Percentiles rank a stretch among this genome's conserved stretches.
phyloP scores from a whole-genome alignment of 2,797 vertebrate genomes.

The Sebastes taczanowskii region DNA sequence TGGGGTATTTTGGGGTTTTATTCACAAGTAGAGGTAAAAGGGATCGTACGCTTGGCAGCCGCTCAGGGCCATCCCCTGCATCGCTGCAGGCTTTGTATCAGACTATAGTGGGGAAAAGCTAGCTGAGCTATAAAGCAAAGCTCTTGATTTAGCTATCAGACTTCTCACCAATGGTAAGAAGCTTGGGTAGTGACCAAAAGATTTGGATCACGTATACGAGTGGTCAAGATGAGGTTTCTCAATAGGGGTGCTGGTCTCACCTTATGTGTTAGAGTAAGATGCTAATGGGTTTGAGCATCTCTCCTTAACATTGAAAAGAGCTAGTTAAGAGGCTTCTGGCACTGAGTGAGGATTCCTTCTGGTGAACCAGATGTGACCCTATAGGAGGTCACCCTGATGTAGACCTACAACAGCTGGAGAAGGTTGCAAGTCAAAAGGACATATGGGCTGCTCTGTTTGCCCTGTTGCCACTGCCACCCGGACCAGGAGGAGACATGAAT shows the following conservation, averaged over 20 bases:
- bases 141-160: constrained; percentile 3
- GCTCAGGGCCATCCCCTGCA: not conserved
- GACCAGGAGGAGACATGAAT: not conserved
- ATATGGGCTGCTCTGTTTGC: constrained; percentile 6
- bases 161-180: constrained; percentile 8
- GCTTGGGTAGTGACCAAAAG: not conserved
- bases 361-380: constrained; percentile 33
- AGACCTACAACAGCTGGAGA: constrained; percentile 14
- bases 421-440: constrained; percentile 16
- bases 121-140: constrained; percentile 12
- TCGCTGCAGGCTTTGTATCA: constrained; percentile 11
- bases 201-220: constrained; percentile 1
- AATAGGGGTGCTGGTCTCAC: not conserved
- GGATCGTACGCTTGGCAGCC: not conserved
- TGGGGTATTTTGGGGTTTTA: not conserved
- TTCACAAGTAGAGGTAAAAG: not conserved
- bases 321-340: not conserved
- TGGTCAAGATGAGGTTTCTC: not conserved
- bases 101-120: constrained; percentile 1
- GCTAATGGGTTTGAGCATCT: not conserved
- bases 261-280: not conserved
- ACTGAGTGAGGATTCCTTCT: not conserved
- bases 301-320: not conserved
- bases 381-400: constrained; percentile 7
- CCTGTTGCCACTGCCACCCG: not conserved